Evolutionary conservation across 2,888 invertebrate genomes (phyloP).

Genomic region (Dioctria rufipes): DNA sequence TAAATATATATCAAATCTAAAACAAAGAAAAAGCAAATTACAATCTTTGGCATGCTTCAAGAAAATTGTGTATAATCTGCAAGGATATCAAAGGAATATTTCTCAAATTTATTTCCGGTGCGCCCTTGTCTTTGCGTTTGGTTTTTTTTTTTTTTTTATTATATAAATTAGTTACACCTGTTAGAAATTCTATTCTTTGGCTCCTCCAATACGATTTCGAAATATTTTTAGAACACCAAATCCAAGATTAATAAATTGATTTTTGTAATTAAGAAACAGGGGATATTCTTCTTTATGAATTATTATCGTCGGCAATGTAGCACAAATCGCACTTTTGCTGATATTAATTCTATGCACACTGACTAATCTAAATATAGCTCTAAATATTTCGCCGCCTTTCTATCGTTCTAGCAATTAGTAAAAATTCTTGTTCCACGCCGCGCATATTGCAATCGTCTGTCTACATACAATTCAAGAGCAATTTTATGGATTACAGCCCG

Average conservation of each 20-base stretch:
- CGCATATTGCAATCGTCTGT: neutral
- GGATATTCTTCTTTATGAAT: neutral
- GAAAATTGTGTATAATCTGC: neutral
- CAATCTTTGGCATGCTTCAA: neutral
- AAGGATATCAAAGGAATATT: constrained; percentile 22
- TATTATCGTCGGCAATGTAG: constrained; percentile 19
- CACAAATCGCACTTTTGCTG: neutral
- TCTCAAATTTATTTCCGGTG: constrained; percentile 35
- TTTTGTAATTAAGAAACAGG: constrained; percentile 15
- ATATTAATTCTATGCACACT: neutral
- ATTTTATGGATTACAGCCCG: neutral
- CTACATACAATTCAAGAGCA: neutral
- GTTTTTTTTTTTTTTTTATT: too few relatives aligned
- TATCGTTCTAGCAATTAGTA: constrained; percentile 40
- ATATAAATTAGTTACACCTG: constrained; percentile 45
- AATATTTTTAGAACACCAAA: constrained; percentile 22
- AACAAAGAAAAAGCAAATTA: neutral
- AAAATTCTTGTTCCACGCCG: constrained; percentile 7
- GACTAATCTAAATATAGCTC: constrained; percentile 22
- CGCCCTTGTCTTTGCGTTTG: constrained; percentile 21
- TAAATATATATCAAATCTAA: neutral
- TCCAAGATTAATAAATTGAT: constrained; percentile 23
- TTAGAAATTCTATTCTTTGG: constrained; percentile 24
- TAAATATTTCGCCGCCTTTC: neutral
- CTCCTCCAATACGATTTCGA: neutral